Conservation (phyloP, 2,888 invertebrate genomes). For the Morpho achilles region DNA sequence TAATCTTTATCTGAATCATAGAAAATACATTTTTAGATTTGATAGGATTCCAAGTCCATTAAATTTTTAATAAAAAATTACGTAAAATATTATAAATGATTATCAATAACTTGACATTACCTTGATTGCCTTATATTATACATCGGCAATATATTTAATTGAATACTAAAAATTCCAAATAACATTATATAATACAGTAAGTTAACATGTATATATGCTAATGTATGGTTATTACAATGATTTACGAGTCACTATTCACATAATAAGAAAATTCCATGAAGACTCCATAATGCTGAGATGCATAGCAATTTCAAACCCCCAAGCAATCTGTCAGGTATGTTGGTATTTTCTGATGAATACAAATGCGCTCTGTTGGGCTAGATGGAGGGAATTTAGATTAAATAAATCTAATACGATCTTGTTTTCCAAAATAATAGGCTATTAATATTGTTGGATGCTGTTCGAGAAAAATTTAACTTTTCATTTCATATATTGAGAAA, state of each 20-base stretch:
- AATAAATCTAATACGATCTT: neutral
- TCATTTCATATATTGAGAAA: too few species aligned
- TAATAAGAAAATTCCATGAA: conserved; percentile 16
- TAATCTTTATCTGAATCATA: too few species aligned
- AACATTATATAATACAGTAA: neutral
- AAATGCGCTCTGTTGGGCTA: conserved; percentile 12
- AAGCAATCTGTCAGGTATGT: conserved; percentile 14
- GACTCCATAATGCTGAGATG: conserved; percentile 8
- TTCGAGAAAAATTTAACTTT: too few species aligned
- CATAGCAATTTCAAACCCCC: conserved; percentile 12
- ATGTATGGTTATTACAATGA: neutral
- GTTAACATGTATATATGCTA: neutral
- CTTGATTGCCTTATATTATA: too few species aligned
- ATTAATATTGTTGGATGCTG: too few species aligned
- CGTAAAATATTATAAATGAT: too few species aligned
- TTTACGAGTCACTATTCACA: conserved; percentile 8
- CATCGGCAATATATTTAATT: neutral
- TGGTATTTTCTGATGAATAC: conserved; percentile 16
- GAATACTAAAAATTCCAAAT: neutral
- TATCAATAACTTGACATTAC: too few species aligned
- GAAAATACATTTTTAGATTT: too few species aligned
- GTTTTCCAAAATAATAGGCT: too few species aligned
- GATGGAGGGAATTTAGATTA: conserved; percentile 7
- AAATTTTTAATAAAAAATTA: too few species aligned
- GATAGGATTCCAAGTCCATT: too few species aligned